Percentiles rank a stretch among this genome's conserved stretches.
These are phyloP conservation scores for Labia minor DNA, from an alignment of 2,888 invertebrate genomes.

Conservation along the genomic window DNA sequence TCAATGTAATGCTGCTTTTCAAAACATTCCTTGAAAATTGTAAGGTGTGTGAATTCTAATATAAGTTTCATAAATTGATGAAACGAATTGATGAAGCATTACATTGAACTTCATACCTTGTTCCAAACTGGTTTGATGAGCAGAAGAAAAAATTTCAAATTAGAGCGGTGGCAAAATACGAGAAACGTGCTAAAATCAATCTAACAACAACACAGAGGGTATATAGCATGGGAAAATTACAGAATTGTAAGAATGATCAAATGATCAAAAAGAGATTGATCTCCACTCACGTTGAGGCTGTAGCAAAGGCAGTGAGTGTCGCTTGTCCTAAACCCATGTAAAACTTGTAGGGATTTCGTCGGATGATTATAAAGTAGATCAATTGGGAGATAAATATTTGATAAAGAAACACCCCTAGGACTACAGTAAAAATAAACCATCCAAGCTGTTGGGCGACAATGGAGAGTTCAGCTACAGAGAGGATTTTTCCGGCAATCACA, in stretches of 20 bases:
- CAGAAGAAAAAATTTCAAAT: too few relatives aligned
- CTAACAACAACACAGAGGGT: too few relatives aligned
- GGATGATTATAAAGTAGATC: conserved; percentile 66
- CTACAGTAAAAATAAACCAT: conserved; percentile 67
- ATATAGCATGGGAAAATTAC: too few relatives aligned
- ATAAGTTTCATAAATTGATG: too few relatives aligned
- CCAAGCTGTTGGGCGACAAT: conserved; percentile 53
- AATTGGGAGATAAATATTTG: conserved; percentile 75
- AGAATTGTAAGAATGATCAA: too few relatives aligned
- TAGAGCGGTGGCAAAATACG: background rate
- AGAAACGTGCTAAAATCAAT: background rate
- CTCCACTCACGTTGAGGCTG: conserved; percentile 74
- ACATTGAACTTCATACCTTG: too few relatives aligned
- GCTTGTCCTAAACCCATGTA: conserved; percentile 73
- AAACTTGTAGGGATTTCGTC: conserved; percentile 77
- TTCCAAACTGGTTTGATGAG: too few relatives aligned
- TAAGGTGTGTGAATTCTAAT: too few relatives aligned
- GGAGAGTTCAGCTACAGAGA: conserved; percentile 55
- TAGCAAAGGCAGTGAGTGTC: conserved; percentile 77
- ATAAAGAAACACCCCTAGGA: conserved; percentile 70
- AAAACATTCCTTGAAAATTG: background rate
- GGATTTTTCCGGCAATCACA: conserved; percentile 71
- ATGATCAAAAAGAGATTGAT: too few relatives aligned
- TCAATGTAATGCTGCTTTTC: too few relatives aligned
- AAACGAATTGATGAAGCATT: too few relatives aligned